Evolutionary conservation across 2,797 vertebrate genomes (phyloP).

Genomic region (Hylomyscus alleni): DNA sequence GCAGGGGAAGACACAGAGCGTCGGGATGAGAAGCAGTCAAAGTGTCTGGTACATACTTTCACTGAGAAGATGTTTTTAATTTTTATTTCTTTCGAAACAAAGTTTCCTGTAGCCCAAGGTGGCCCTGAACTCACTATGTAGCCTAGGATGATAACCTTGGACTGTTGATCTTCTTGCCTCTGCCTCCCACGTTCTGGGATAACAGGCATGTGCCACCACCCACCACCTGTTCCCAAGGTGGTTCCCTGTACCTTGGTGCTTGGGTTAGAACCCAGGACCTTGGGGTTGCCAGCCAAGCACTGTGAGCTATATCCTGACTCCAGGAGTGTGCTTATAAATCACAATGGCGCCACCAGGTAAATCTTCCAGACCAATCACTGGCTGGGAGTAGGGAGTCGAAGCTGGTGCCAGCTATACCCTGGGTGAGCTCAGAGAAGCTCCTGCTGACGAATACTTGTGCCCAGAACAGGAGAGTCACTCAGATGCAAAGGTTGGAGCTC

Average conservation of each 20-base stretch:
- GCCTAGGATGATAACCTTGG: not conserved
- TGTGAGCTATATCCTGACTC: not conserved
- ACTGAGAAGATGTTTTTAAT: not conserved
- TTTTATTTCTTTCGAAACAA: not conserved
- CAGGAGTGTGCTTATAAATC: not conserved
- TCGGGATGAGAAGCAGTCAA: accelerated
- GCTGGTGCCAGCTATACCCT: not conserved
- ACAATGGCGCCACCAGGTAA: accelerated
- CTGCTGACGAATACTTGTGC: not conserved
- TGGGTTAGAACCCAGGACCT: not conserved
- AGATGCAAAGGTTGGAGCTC: not conserved
- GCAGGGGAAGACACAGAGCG: not conserved
- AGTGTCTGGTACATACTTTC: not conserved
- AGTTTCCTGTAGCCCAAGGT: not conserved
- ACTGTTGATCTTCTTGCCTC: not conserved
- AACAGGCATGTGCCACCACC: not conserved
- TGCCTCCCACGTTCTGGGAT: not conserved
- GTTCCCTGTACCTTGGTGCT: not conserved
- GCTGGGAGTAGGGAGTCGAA: not conserved
- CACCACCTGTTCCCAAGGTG: not conserved
- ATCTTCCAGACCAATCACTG: not conserved
- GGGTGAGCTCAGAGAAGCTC: accelerated
- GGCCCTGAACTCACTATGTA: not conserved
- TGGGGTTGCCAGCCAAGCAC: not conserved
- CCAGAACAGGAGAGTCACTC: not conserved